These are phyloP conservation scores for Anagyrus pseudococci DNA, from an alignment of 2,888 invertebrate genomes.

Conservation along the genomic window DNA sequence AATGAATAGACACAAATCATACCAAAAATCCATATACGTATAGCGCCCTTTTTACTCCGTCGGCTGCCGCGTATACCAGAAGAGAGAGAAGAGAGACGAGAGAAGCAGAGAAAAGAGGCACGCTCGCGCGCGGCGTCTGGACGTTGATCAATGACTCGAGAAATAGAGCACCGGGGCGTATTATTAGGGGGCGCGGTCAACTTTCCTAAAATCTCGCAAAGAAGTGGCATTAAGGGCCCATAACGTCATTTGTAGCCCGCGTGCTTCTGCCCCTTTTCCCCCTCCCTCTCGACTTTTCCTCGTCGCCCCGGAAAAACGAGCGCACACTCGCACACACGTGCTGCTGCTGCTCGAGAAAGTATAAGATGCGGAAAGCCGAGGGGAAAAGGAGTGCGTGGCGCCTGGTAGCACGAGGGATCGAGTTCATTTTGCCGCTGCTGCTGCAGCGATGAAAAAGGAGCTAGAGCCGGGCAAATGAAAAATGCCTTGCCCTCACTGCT, in stretches of 20 bases:
- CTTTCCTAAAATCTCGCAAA: constrained; percentile 35
- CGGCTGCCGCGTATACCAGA: background rate
- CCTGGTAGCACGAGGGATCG: too few relatives aligned
- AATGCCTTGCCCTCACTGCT: constrained; percentile 31
- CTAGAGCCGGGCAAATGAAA: constrained; percentile 32
- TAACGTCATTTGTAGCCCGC: constrained; percentile 39
- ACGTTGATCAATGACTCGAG: constrained; percentile 34
- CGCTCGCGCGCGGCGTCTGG: too few relatives aligned
- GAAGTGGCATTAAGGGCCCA: constrained; percentile 25
- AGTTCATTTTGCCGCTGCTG: constrained; percentile 25
- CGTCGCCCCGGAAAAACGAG: background rate
- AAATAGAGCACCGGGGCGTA: constrained; percentile 7
- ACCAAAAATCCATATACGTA: constrained; percentile 10
- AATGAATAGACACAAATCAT: constrained; percentile 31
- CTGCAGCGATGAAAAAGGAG: constrained; percentile 12
- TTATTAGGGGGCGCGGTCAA: constrained; percentile 26
- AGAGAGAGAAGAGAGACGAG: too few relatives aligned
- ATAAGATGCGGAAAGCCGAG: too few relatives aligned
- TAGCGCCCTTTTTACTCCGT: background rate
- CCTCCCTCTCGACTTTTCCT: constrained; percentile 30
- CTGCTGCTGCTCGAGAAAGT: too few relatives aligned
- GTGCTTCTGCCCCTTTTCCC: too few relatives aligned
- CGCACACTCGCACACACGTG: too few relatives aligned
- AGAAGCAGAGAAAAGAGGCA: background rate
- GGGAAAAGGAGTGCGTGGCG: too few relatives aligned